Conservation (phyloP, 1,140 invertebrate species). For the Tetragnatha versicolor region DNA sequence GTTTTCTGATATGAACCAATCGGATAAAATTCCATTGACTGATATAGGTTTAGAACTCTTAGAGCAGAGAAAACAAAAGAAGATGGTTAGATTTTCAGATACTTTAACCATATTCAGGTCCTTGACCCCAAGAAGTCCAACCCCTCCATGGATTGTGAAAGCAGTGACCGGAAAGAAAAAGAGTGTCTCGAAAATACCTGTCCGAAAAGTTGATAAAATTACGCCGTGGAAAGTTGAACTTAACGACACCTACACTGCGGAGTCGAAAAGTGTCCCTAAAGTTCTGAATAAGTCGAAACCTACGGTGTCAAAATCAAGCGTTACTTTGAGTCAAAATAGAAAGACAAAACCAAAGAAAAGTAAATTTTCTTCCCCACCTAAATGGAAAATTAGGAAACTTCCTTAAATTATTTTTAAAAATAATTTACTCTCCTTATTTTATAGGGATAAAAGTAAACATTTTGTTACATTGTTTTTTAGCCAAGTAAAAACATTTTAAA, state of each 20-base stretch:
- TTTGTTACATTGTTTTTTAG: too few relatives aligned
- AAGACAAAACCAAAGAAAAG: not conserved
- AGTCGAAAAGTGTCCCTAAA: not conserved
- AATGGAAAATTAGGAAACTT: slow-evolving; percentile 8
- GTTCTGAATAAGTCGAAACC: not conserved
- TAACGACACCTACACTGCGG: not conserved
- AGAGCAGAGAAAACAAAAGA: not conserved
- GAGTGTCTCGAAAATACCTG: slow-evolving; percentile 28
- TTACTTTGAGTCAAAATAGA: not conserved
- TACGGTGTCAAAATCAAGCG: not conserved
- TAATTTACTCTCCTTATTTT: not conserved
- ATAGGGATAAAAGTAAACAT: not conserved
- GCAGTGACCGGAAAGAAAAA: not conserved
- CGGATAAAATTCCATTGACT: not conserved
- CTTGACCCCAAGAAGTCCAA: not conserved
- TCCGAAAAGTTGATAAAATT: not conserved
- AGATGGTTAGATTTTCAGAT: slow-evolving; percentile 43
- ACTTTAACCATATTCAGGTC: slow-evolving; percentile 35
- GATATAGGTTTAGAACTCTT: slow-evolving; percentile 5
- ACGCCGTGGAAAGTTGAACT: slow-evolving; percentile 35
- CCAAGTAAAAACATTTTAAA: too few relatives aligned
- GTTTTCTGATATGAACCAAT: not conserved
- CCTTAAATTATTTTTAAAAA: not conserved
- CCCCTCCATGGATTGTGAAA: slow-evolving; percentile 31
- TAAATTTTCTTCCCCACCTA: not conserved